Percentiles rank a stretch among this genome's conserved stretches.
Conservation (phyloP, 2,888 invertebrate genomes). For the Cephus rjabovi region DNA sequence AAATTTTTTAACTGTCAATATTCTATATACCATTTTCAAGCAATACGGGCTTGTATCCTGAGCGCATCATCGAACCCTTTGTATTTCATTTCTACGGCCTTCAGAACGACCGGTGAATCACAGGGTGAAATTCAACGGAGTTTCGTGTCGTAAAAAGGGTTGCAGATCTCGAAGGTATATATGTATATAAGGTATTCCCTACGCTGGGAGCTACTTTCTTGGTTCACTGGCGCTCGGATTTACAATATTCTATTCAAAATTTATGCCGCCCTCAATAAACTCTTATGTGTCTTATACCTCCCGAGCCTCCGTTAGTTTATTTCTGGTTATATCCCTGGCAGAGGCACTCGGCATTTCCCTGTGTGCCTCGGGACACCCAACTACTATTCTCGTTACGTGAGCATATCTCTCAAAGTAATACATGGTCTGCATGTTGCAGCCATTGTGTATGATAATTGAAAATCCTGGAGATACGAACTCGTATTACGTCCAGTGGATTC, state of each 20-base stretch:
- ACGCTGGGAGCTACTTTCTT: constrained; percentile 40
- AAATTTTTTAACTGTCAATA: not conserved
- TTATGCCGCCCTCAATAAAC: constrained; percentile 45
- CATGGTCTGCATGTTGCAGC: constrained; percentile 36
- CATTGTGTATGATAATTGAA: constrained; percentile 56
- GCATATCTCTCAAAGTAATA: constrained; percentile 41
- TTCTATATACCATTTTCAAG: not conserved
- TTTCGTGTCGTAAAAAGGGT: not conserved
- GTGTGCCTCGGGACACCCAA: constrained; percentile 27
- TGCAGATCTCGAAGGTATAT: not conserved
- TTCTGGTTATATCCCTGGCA: constrained; percentile 18
- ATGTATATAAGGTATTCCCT: not conserved
- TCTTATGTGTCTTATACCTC: constrained; percentile 29
- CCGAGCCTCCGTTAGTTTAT: constrained; percentile 18
- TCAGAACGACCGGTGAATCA: not conserved
- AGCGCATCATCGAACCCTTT: not conserved
- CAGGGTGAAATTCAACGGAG: not conserved
- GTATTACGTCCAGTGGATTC: constrained; percentile 19
- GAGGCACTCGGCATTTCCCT: constrained; percentile 6
- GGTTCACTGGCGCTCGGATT: constrained; percentile 44
- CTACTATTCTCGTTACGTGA: constrained; percentile 24
- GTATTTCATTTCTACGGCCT: not conserved
- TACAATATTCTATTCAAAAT: constrained; percentile 54
- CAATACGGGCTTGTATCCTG: not conserved
- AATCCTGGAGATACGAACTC: constrained; percentile 36